Percentiles rank a stretch among this genome's conserved stretches.
Conservation (phyloP, 2,797 vertebrate genomes). For the Botia almorhae region DNA sequence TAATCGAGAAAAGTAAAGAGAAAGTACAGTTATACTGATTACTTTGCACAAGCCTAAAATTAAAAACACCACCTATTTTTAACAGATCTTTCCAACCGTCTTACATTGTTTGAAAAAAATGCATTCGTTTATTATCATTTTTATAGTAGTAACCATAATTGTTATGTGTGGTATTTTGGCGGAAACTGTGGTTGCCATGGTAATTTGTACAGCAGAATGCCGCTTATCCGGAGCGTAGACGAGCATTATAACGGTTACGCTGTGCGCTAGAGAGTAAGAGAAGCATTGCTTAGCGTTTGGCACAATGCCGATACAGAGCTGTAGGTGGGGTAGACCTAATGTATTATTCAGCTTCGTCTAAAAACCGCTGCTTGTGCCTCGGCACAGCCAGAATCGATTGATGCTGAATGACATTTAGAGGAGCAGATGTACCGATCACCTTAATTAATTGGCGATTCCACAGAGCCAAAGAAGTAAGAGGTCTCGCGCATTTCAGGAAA, state of each 20-base stretch:
- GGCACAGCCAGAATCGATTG: constrained; percentile 72
- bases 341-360: constrained; percentile 74
- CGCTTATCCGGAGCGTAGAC: not conserved
- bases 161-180: not conserved
- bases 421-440: constrained; percentile 63
- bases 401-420: constrained; percentile 55
- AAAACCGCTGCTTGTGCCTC: constrained; percentile 65
- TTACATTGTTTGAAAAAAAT: not conserved
- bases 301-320: constrained; percentile 30
- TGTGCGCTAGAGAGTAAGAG: not conserved
- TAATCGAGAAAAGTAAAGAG: no score
- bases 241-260: not conserved
- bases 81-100: not conserved
- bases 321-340: constrained; percentile 71
- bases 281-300: constrained; percentile 4
- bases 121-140: not conserved
- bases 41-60: no score
- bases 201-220: not conserved
- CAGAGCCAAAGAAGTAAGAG: constrained; percentile 29
- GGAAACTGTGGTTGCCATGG: not conserved
- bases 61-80: no score
- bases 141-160: not conserved
- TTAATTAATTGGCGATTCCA: constrained; percentile 72
- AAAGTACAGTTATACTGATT: no score
- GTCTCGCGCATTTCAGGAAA: constrained; percentile 27